phyloP scores from a whole-genome alignment of 2,888 invertebrate species.

The Lochmaea crataegi region DNA sequence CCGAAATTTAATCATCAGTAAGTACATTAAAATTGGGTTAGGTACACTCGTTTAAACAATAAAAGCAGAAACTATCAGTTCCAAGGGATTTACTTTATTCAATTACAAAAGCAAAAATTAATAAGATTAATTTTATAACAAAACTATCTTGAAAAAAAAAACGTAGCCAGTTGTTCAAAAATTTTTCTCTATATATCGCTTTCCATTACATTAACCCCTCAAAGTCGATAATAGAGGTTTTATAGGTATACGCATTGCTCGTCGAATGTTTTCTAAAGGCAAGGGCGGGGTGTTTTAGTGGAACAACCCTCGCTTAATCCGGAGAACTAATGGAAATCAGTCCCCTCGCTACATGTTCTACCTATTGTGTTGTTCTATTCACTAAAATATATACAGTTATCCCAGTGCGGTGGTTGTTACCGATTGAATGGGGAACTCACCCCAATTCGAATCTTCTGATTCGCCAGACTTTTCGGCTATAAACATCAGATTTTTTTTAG shows the following conservation, averaged over 20 bases:
- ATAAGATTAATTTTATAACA: background rate
- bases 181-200: slow-evolving; percentile 36
- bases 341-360: slow-evolving; percentile 59
- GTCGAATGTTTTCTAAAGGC: slow-evolving; percentile 47
- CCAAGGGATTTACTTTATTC: background rate
- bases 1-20: no score
- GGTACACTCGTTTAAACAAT: background rate
- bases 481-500: slow-evolving; percentile 45
- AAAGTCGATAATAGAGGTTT: slow-evolving; percentile 49
- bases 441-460: slow-evolving; percentile 32
- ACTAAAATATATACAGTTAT: slow-evolving; percentile 65
- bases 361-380: slow-evolving; percentile 63
- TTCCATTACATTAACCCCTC: slow-evolving; percentile 48
- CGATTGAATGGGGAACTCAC: slow-evolving; percentile 55
- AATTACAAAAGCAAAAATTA: slow-evolving; percentile 3
- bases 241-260: slow-evolving; percentile 49
- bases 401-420: slow-evolving; percentile 55
- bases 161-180: slow-evolving; percentile 11
- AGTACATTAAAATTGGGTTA: no score
- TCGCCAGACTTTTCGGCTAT: slow-evolving; percentile 41
- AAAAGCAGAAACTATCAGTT: background rate
- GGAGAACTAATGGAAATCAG: slow-evolving; percentile 60
- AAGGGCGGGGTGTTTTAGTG: slow-evolving; percentile 51
- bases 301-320: slow-evolving; percentile 59
- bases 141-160: background rate